phyloP scores from a whole-genome alignment of 2,888 invertebrate genomes.

The Catonia carolina region DNA sequence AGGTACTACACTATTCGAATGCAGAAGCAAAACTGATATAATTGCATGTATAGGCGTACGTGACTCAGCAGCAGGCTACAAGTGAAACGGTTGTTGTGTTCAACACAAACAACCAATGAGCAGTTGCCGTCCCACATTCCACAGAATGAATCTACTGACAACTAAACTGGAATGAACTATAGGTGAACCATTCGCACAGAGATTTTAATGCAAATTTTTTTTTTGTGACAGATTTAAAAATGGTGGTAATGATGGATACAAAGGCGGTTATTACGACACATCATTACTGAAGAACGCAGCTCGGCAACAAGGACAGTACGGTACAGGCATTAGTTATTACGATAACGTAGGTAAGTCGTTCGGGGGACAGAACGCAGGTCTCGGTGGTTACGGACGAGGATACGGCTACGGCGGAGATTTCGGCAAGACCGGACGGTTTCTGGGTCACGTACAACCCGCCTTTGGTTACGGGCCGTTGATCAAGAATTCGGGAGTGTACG shows the following conservation, averaged over 20 bases:
- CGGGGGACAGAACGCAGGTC: constrained; percentile 28
- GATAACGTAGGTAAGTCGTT: constrained; percentile 17
- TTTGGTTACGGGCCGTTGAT: constrained; percentile 12
- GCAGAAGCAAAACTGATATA: no score
- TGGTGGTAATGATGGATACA: constrained; percentile 34
- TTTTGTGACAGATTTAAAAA: constrained; percentile 31
- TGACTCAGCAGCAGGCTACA: no score
- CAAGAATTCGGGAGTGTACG: constrained; percentile 30
- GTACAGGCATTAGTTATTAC: constrained; percentile 31
- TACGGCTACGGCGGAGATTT: constrained; percentile 27
- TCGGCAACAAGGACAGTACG: constrained; percentile 32
- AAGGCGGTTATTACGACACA: constrained; percentile 35
- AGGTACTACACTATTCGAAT: no score
- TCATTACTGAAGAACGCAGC: constrained; percentile 32
- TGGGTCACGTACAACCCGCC: background rate
- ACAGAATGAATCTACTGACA: no score
- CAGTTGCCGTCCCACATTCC: no score
- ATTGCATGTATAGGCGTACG: no score
- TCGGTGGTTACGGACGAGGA: constrained; percentile 30
- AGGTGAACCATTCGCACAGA: no score
- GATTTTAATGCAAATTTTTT: background rate
- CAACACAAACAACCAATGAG: no score
- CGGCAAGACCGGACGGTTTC: constrained; percentile 16
- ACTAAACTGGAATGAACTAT: no score
- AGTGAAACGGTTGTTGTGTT: no score